These are phyloP conservation scores for Semaprochilodus insignis DNA, from an alignment of 2,797 vertebrate species.

Conservation along the genomic window DNA sequence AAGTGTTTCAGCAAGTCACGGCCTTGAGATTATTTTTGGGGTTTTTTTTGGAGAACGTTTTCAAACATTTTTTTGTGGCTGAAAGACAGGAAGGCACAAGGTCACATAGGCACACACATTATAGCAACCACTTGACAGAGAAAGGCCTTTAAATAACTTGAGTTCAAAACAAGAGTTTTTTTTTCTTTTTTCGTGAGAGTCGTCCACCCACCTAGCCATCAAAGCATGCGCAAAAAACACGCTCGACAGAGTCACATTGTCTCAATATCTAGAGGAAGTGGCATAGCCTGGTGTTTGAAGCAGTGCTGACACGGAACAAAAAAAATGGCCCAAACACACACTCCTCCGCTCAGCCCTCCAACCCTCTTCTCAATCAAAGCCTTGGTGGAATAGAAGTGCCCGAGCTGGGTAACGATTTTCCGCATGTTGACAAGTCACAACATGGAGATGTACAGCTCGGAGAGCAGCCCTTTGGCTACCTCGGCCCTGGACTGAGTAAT, in stretches of 20 bases:
- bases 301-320: conserved; percentile 28
- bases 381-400: conserved; percentile 77
- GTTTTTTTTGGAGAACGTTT: not conserved
- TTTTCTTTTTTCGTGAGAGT: not conserved
- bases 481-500: conserved; percentile 80
- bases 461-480: conserved; percentile 83
- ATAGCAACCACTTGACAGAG: conserved; percentile 49
- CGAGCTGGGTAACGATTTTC: conserved; percentile 81
- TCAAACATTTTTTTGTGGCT: conserved; percentile 10
- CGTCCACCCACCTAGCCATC: conserved; percentile 29
- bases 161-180: conserved; percentile 16
- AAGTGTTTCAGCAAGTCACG: conserved; percentile 49
- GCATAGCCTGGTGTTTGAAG: conserved; percentile 35
- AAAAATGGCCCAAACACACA: conserved; percentile 54
- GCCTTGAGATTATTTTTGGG: conserved; percentile 27
- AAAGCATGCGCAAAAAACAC: conserved; percentile 17
- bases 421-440: conserved; percentile 84
- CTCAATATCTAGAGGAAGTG: conserved; percentile 2
- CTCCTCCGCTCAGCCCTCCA: conserved; percentile 64
- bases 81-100: conserved; percentile 42
- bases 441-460: conserved; percentile 83
- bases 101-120: conserved; percentile 37
- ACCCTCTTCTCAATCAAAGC: conserved; percentile 46
- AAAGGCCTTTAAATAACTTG: conserved; percentile 35
- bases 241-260: conserved; percentile 5